Conservation (phyloP, 2,113 vertebrate genomes). For the Sander lucioperca region DNA sequence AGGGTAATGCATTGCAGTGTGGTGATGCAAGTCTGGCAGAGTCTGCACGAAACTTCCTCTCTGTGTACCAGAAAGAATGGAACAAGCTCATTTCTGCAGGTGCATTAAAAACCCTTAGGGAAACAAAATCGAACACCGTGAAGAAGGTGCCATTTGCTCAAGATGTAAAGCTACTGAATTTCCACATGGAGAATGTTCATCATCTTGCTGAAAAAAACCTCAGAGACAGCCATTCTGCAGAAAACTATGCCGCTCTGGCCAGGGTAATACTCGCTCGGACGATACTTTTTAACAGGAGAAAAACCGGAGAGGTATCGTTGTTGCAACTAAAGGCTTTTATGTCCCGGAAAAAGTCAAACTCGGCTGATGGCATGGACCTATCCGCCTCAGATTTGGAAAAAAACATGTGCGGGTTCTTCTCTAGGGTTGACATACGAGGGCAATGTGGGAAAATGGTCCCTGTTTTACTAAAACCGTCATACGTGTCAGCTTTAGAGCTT, state of each 20-base stretch:
- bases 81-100: slow-evolving; percentile 48
- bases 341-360: slow-evolving; percentile 18
- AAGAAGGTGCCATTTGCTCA: slow-evolving; percentile 44
- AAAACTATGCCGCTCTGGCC: slow-evolving; percentile 54
- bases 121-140: slow-evolving; percentile 1
- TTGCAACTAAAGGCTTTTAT: slow-evolving; percentile 36
- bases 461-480: slow-evolving; percentile 56
- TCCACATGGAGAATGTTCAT: slow-evolving; percentile 60
- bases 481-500: slow-evolving; percentile 58
- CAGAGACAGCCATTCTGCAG: slow-evolving; percentile 15
- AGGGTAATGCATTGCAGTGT: slow-evolving; percentile 37
- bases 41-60: slow-evolving; percentile 56
- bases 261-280: slow-evolving; percentile 38
- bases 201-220: slow-evolving; percentile 52
- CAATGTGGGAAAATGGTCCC: slow-evolving; percentile 59
- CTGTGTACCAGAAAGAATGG: slow-evolving; percentile 64
- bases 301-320: not conserved
- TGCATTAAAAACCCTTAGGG: slow-evolving; percentile 36
- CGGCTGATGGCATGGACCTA: not conserved
- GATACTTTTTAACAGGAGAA: slow-evolving; percentile 65
- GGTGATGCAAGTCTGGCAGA: slow-evolving; percentile 38
- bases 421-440: slow-evolving; percentile 57
- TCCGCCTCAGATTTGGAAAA: slow-evolving; percentile 58
- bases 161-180: slow-evolving; percentile 55
- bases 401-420: slow-evolving; percentile 55